A percentile compares a stretch with the other conserved stretches of the same genome.
These are phyloP conservation scores for Macroglossus sobrinus DNA, from an alignment of 2,113 vertebrate species.

Conservation along the genomic window DNA sequence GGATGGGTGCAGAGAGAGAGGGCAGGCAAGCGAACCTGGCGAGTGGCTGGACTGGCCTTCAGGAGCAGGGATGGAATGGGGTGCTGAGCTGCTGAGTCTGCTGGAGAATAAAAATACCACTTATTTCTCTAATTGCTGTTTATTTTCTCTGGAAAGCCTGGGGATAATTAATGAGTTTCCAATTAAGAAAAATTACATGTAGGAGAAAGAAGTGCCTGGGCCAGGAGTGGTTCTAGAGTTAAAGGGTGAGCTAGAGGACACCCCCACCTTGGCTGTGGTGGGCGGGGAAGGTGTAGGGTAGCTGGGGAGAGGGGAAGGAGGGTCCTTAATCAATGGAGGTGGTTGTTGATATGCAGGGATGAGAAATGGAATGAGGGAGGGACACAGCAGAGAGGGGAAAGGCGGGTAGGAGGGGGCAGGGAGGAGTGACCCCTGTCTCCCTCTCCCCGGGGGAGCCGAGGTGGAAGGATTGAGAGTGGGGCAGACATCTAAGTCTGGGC, in stretches of 20 bases:
- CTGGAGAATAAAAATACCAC: constrained; percentile 73
- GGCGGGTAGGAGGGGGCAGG: background rate
- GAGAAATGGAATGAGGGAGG: background rate
- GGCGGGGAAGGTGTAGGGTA: background rate
- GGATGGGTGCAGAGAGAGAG: background rate
- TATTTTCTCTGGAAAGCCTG: constrained; percentile 77
- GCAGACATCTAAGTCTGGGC: background rate
- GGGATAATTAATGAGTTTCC: constrained; percentile 79
- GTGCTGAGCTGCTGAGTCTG: background rate
- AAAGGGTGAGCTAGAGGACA: background rate
- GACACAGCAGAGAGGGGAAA: background rate
- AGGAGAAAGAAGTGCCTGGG: constrained; percentile 19
- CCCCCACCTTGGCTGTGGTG: background rate
- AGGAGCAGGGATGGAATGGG: background rate
- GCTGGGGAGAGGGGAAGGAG: background rate
- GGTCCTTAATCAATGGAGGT: background rate
- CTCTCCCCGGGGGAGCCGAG: background rate
- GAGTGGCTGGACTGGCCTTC: background rate
- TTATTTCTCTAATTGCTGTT: constrained; percentile 79
- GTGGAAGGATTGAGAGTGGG: background rate
- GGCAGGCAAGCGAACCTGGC: background rate
- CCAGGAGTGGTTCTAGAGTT: constrained; percentile 34
- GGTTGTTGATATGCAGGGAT: background rate
- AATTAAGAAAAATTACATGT: constrained; percentile 71
- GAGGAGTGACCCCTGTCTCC: background rate